Evolutionary conservation across 1,140 invertebrate species (phyloP).

Genomic region (Nephila pilipes): DNA sequence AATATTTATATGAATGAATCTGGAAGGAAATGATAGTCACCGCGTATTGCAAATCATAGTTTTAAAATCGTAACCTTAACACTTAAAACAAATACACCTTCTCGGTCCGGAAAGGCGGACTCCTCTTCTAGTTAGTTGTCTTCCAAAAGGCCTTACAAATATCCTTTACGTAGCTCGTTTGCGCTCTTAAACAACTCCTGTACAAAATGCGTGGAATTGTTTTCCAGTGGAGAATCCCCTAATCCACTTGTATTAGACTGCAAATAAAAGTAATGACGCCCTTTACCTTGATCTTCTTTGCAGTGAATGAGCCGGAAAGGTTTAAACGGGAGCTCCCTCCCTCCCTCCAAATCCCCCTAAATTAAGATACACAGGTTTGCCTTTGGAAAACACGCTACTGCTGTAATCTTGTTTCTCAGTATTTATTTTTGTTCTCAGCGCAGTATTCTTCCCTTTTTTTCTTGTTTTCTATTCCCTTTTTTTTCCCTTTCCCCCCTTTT

Average conservation of each 20-base stretch:
- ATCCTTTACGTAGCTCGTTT: not conserved
- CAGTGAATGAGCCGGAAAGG: conserved; percentile 66
- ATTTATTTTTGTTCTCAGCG: conserved; percentile 31
- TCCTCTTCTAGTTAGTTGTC: not conserved
- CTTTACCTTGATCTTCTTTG: conserved; percentile 51
- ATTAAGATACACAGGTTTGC: conserved; percentile 71
- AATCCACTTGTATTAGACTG: conserved; percentile 58
- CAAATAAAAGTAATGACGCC: conserved; percentile 69
- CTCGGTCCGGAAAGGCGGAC: not conserved
- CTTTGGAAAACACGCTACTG: conserved; percentile 46
- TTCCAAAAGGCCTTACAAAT: not conserved
- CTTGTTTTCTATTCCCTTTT: too few species aligned
- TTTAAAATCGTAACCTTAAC: too few species aligned
- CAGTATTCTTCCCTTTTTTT: conserved; percentile 18
- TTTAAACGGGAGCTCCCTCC: conserved; percentile 37
- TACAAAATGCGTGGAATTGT: conserved; percentile 19
- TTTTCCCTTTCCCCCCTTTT: not conserved
- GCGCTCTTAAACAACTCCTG: not conserved
- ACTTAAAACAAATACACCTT: not conserved
- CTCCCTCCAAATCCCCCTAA: conserved; percentile 60
- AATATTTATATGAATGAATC: too few species aligned
- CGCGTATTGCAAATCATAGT: too few species aligned
- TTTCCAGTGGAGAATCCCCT: not conserved
- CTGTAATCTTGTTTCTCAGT: conserved; percentile 60
- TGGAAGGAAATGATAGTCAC: too few species aligned